These are phyloP conservation scores for Antheraea assamensis DNA, from an alignment of 2,888 invertebrate species.

Conservation along the genomic window DNA sequence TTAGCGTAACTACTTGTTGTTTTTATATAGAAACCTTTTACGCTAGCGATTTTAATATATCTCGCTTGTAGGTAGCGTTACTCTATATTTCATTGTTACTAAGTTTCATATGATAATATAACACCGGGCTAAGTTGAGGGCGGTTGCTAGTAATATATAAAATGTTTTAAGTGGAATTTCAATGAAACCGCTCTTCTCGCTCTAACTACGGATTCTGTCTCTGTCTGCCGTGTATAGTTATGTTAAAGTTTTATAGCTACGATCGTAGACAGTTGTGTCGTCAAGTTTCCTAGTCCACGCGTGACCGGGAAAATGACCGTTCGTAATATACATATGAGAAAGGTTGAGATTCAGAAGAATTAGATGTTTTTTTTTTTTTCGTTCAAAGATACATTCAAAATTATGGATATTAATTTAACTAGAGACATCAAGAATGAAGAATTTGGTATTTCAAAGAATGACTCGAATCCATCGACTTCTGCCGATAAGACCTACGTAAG, in stretches of 20 bases:
- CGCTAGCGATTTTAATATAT: too few relatives aligned
- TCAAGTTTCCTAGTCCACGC: slow-evolving; percentile 34
- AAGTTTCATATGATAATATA: too few relatives aligned
- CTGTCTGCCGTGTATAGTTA: slow-evolving; percentile 45
- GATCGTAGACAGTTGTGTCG: slow-evolving; percentile 48
- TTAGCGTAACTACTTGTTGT: too few relatives aligned
- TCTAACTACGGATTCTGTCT: slow-evolving; percentile 43
- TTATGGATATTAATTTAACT: slow-evolving; percentile 45
- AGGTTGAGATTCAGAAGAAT: slow-evolving; percentile 32
- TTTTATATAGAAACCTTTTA: too few relatives aligned
- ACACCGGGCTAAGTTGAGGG: too few relatives aligned
- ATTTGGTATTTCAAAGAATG: slow-evolving; percentile 4
- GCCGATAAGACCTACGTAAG: slow-evolving; percentile 17
- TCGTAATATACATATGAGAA: slow-evolving; percentile 30
- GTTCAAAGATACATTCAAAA: slow-evolving; percentile 26
- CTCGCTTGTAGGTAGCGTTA: too few relatives aligned
- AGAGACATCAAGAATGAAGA: slow-evolving; percentile 38
- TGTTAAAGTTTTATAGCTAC: slow-evolving; percentile 46
- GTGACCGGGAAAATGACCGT: slow-evolving; percentile 50
- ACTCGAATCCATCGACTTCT: neutral
- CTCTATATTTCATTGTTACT: too few relatives aligned
- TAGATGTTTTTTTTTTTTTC: slow-evolving; percentile 23
- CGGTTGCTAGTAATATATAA: too few relatives aligned
- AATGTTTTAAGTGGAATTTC: neutral
- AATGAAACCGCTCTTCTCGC: slow-evolving; percentile 32